Evolutionary conservation across 2,888 invertebrate species (phyloP).

Genomic region (Drosophila bunnanda): DNA sequence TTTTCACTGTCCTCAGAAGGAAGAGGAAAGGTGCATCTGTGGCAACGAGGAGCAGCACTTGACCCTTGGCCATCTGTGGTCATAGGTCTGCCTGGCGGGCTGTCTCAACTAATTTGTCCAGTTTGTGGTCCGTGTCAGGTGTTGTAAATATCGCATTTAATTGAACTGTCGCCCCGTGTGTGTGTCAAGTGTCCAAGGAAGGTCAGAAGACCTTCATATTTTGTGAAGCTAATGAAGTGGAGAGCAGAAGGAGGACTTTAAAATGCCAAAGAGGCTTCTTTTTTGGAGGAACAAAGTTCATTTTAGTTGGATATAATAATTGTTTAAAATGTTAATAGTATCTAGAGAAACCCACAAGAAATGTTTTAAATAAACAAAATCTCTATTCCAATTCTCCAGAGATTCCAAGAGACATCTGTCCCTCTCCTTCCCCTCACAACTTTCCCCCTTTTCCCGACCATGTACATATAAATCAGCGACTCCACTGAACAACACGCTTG

Average conservation of each 20-base stretch:
- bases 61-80: slow-evolving; percentile 48
- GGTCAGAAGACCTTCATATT: slow-evolving; percentile 38
- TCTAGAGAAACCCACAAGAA: not conserved
- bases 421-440: not conserved
- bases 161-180: slow-evolving; percentile 59
- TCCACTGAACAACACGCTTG: slow-evolving; percentile 50
- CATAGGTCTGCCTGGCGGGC: slow-evolving; percentile 19
- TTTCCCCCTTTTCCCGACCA: slow-evolving; percentile 16
- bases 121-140: slow-evolving; percentile 70
- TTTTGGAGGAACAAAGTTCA: not conserved
- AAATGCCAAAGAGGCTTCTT: not conserved
- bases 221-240: slow-evolving; percentile 49
- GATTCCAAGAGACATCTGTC: slow-evolving; percentile 23
- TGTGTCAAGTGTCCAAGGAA: slow-evolving; percentile 31
- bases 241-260: not conserved
- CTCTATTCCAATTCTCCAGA: not conserved
- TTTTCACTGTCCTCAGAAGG: not conserved
- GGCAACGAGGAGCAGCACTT: slow-evolving; percentile 34
- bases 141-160: slow-evolving; percentile 75
- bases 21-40: slow-evolving; percentile 47
- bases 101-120: slow-evolving; percentile 66
- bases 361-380: slow-evolving; percentile 1
- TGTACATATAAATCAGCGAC: slow-evolving; percentile 60
- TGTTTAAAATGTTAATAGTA: not conserved
- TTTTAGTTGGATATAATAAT: not conserved